Conservation (phyloP, 2,113 vertebrate species). For the Upupa epops region DNA sequence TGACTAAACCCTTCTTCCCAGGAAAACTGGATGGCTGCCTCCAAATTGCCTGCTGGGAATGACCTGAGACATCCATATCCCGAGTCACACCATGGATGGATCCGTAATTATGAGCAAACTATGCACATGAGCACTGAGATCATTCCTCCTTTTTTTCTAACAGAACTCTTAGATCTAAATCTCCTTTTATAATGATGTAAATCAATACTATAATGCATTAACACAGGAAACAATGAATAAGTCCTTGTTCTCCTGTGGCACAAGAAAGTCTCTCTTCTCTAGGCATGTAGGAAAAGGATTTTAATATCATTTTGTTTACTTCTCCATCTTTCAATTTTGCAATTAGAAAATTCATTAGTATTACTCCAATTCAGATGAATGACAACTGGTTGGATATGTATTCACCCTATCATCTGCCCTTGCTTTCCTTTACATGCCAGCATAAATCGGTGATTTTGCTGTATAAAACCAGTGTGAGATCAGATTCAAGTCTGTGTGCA, state of each 20-base stretch:
- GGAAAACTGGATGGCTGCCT: background rate
- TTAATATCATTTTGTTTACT: background rate
- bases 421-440: background rate
- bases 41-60: background rate
- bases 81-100: background rate
- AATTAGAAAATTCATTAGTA: background rate
- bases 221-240: background rate
- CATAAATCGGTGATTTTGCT: background rate
- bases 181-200: background rate
- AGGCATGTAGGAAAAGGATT: background rate
- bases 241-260: background rate
- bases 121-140: background rate
- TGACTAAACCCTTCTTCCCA: background rate
- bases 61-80: background rate
- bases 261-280: background rate
- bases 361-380: background rate
- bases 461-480: slow-evolving; percentile 15
- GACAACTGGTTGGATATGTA: background rate
- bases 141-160: background rate
- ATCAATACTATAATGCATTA: background rate
- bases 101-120: background rate
- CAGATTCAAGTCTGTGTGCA: background rate
- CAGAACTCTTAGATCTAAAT: background rate
- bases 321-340: background rate
- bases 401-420: background rate